Conservation (phyloP, 2,888 invertebrate genomes). For the Omphaloscelis lunosa region DNA sequence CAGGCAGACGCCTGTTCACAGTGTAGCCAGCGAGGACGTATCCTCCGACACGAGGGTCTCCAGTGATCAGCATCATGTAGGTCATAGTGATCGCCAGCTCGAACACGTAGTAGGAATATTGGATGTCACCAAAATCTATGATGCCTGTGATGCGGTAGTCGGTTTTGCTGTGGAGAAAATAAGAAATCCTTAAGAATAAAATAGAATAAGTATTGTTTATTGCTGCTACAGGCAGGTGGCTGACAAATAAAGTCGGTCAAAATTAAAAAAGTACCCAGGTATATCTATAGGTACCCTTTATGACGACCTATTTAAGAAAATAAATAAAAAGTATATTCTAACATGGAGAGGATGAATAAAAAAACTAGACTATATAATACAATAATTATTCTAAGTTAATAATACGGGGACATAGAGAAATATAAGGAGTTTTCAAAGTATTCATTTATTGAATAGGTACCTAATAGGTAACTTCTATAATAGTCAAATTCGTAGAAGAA, state of each 20-base stretch:
- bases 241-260: not conserved
- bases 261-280: not conserved
- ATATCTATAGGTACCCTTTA: no score
- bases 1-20: slow-evolving; percentile 90
- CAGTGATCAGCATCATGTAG: slow-evolving; percentile 94
- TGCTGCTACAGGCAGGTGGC: no score
- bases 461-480: no score
- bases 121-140: slow-evolving; percentile 97
- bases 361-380: not conserved
- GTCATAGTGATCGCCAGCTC: slow-evolving; percentile 95
- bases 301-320: not conserved
- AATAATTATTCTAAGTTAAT: not conserved
- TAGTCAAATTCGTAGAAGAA: no score
- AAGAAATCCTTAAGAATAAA: not conserved
- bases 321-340: not conserved
- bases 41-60: slow-evolving; percentile 91
- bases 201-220: not conserved
- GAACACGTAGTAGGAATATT: slow-evolving; percentile 93
- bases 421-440: not conserved
- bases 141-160: slow-evolving; percentile 92
- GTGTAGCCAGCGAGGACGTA: slow-evolving; percentile 95
- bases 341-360: not conserved
- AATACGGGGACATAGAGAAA: not conserved
- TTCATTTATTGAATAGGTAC: no score
- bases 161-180: slow-evolving; percentile 73